Percentiles rank a stretch among this genome's conserved stretches.
Evolutionary conservation across 2,888 invertebrate species (phyloP).

Genomic region (Netelia virgata): DNA sequence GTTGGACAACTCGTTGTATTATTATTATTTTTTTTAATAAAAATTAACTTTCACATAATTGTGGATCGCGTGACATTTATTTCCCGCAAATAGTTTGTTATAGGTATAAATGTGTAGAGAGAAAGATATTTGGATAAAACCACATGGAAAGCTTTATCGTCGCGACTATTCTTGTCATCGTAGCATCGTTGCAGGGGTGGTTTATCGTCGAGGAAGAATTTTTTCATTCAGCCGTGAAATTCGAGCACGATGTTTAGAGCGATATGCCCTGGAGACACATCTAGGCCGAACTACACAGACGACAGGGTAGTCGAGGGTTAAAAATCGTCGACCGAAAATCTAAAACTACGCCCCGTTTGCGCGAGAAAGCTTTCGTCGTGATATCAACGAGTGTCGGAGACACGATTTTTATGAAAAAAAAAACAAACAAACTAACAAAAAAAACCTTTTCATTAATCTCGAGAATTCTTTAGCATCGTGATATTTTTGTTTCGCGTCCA

Average conservation of each 20-base stretch:
- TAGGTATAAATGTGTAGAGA: not conserved
- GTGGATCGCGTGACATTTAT: not conserved
- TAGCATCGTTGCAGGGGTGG: no score
- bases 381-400: slow-evolving; percentile 57
- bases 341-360: slow-evolving; percentile 49
- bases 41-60: not conserved
- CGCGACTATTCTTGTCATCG: no score
- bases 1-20: no score
- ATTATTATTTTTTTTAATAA: not conserved
- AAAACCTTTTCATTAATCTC: slow-evolving; percentile 33
- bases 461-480: slow-evolving; percentile 42
- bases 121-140: not conserved
- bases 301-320: not conserved
- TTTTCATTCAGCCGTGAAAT: not conserved
- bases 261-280: slow-evolving; percentile 5
- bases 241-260: not conserved
- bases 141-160: no score
- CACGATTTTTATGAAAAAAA: slow-evolving; percentile 45
- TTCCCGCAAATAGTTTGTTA: no score
- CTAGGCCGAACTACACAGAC: not conserved
- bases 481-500: slow-evolving; percentile 33
- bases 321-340: not conserved
- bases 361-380: slow-evolving; percentile 40
- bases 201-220: not conserved
- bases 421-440: no score